These are phyloP conservation scores for Bolborhynchus lineola DNA, from an alignment of 2,113 vertebrate genomes.

Conservation along the genomic window DNA sequence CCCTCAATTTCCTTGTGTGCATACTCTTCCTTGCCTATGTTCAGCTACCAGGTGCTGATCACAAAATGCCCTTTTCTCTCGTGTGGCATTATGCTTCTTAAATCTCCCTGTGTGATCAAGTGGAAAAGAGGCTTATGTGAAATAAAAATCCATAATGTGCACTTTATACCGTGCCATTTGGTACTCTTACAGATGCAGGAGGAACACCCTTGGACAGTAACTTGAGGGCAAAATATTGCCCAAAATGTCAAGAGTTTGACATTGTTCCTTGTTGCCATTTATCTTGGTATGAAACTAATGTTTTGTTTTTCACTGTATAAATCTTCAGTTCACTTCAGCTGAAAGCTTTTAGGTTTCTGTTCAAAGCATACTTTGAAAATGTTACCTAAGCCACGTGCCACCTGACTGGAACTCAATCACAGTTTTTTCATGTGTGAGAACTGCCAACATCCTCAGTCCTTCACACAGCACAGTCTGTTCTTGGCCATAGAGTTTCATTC, in stretches of 20 bases:
- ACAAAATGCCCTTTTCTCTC: neutral
- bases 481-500: constrained; percentile 26
- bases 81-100: neutral
- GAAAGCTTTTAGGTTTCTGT: neutral
- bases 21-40: neutral
- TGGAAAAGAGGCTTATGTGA: neutral
- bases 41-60: neutral
- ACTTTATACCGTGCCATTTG: neutral
- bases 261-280: neutral
- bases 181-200: neutral
- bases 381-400: neutral
- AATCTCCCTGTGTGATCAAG: neutral
- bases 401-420: neutral
- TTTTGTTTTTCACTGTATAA: neutral
- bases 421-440: neutral
- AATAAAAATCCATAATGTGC: neutral
- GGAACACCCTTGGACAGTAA: neutral
- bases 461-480: neutral
- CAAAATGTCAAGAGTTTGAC: neutral
- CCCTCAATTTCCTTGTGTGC: neutral
- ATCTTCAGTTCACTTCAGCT: neutral
- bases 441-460: neutral
- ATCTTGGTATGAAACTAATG: neutral
- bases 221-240: neutral
- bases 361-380: neutral